Evolutionary conservation across 2,797 vertebrate species (phyloP).

Genomic region (Perodicticus potto): DNA sequence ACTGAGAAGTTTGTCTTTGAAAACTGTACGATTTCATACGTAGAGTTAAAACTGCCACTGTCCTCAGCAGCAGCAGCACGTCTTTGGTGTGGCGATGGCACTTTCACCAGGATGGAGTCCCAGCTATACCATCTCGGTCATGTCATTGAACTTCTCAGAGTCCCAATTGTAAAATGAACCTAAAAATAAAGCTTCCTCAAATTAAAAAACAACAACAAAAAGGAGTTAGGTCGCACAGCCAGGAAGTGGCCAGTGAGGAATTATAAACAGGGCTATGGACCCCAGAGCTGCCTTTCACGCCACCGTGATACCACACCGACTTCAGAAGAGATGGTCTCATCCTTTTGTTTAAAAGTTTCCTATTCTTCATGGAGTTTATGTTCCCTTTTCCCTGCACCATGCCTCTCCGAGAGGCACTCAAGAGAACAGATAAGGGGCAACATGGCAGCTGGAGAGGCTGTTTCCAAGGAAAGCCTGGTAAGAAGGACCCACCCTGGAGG

Average conservation of each 20-base stretch:
- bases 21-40: background rate
- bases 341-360: background rate
- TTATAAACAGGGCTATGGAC: background rate
- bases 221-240: background rate
- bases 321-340: background rate
- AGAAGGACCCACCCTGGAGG: accelerated
- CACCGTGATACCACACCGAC: accelerated
- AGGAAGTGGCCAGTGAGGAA: background rate
- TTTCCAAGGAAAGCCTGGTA: background rate
- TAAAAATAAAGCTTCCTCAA: background rate
- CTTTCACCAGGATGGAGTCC: background rate
- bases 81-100: too few relatives aligned
- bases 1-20: background rate
- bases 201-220: background rate
- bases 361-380: background rate
- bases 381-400: background rate
- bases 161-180: background rate
- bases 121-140: too few relatives aligned
- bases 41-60: background rate
- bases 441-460: background rate
- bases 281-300: accelerated
- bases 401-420: too few relatives aligned
- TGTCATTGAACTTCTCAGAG: background rate
- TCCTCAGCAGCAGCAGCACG: background rate
- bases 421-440: background rate